Evolutionary conservation across 1,140 invertebrate genomes (phyloP).

Genomic region (Neodiprion virginianus): DNA sequence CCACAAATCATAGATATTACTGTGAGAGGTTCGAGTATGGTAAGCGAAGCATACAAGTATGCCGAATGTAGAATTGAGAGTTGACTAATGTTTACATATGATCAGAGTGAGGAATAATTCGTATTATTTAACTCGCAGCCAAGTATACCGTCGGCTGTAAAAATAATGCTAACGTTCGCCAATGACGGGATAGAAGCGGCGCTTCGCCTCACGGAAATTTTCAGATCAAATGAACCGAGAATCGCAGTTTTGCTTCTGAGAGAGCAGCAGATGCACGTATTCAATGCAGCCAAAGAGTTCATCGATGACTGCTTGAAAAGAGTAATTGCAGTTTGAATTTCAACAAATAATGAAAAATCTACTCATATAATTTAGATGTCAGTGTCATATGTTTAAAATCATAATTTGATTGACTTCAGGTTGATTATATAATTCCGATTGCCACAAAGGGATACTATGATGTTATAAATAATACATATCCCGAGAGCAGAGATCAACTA

Average conservation of each 20-base stretch:
- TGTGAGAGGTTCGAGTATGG: too few relatives aligned
- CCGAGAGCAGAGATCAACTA: too few relatives aligned
- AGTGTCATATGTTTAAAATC: background rate
- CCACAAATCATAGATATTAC: too few relatives aligned
- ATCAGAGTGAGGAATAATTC: too few relatives aligned
- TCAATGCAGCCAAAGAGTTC: constrained; percentile 45
- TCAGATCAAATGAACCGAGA: constrained; percentile 42
- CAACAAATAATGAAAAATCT: constrained; percentile 1
- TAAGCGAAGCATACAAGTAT: too few relatives aligned
- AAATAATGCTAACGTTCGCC: constrained; percentile 47
- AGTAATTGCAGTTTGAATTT: constrained; percentile 25
- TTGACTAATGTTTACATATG: too few relatives aligned
- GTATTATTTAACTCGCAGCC: too few relatives aligned
- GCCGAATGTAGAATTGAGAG: too few relatives aligned
- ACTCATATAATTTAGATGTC: constrained; percentile 7
- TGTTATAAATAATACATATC: constrained; percentile 29
- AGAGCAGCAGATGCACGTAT: constrained; percentile 47
- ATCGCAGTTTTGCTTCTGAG: constrained; percentile 50
- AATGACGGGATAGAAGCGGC: constrained; percentile 37
- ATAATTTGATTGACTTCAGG: constrained; percentile 28
- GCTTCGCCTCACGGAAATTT: constrained; percentile 39
- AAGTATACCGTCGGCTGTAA: too few relatives aligned
- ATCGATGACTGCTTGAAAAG: constrained; percentile 51
- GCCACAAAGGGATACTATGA: constrained; percentile 43
- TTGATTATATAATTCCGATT: constrained; percentile 50